Percentiles rank a stretch among this genome's conserved stretches.
Evolutionary conservation across 2,888 invertebrate genomes (phyloP).

Genomic region (Disparrhopalites patrizii): DNA sequence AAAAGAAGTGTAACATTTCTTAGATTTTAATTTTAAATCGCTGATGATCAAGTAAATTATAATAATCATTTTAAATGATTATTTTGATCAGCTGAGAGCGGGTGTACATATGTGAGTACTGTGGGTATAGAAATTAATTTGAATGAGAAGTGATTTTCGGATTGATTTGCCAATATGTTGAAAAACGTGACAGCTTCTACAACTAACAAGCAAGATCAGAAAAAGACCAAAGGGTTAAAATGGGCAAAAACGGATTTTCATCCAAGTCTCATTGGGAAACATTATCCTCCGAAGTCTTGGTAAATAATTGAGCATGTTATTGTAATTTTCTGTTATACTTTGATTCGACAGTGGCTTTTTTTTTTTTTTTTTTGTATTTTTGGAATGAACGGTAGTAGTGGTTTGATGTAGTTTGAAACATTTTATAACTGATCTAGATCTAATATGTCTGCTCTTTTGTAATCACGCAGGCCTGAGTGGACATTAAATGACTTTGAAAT

Average conservation of each 20-base stretch:
- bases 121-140: too few relatives aligned
- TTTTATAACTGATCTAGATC: not conserved
- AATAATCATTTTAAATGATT: too few relatives aligned
- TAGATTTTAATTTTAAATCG: too few relatives aligned
- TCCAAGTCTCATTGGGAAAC: not conserved
- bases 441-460: not conserved
- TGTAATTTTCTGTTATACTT: not conserved
- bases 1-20: too few relatives aligned
- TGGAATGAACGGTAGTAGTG: not conserved
- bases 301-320: not conserved
- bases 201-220: too few relatives aligned
- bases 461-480: slow-evolving; percentile 60
- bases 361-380: not conserved
- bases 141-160: too few relatives aligned
- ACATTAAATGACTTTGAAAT: slow-evolving; percentile 55
- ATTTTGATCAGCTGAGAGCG: too few relatives aligned
- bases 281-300: slow-evolving; percentile 1
- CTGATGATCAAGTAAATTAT: too few relatives aligned
- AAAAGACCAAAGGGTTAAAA: too few relatives aligned
- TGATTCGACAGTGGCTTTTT: not conserved
- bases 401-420: not conserved
- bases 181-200: too few relatives aligned
- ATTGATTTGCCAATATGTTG: too few relatives aligned
- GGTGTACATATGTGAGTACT: too few relatives aligned
- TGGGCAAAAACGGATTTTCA: slow-evolving; percentile 1